Evolutionary conservation across 2,888 invertebrate species (phyloP).

Genomic region (Atethmia centrago): DNA sequence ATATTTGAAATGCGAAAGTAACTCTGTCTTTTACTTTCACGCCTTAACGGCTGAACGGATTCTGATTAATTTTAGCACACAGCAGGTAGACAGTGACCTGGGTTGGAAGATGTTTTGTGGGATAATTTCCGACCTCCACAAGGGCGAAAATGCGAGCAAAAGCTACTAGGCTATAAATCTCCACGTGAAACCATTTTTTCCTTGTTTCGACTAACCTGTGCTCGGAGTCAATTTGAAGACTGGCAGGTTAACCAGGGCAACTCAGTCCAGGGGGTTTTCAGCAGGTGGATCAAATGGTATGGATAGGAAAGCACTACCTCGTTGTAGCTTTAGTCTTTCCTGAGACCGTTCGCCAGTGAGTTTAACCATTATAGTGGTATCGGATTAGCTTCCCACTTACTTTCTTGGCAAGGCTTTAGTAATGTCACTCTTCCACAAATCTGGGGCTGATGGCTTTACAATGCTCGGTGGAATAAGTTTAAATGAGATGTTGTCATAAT

Average conservation of each 20-base stretch:
- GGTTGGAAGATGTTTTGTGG: neutral
- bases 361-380: neutral
- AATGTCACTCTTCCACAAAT: neutral
- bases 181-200: neutral
- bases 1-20: too few species aligned
- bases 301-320: neutral
- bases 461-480: neutral
- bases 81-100: too few species aligned
- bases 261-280: neutral
- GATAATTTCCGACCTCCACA: neutral
- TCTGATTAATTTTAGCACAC: neutral
- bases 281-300: too few species aligned
- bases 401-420: neutral
- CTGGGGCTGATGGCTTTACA: neutral
- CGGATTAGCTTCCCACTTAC: neutral
- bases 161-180: neutral
- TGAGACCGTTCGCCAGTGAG: neutral
- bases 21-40: too few species aligned
- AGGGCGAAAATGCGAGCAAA: neutral
- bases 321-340: neutral
- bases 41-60: neutral
- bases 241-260: neutral
- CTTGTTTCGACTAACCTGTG: neutral
- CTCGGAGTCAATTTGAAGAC: neutral
- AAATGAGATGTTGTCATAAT: neutral